Percentiles rank a stretch among this genome's conserved stretches.
phyloP scores from a whole-genome alignment of 2,888 invertebrate species.

The Trachelus stipa region DNA sequence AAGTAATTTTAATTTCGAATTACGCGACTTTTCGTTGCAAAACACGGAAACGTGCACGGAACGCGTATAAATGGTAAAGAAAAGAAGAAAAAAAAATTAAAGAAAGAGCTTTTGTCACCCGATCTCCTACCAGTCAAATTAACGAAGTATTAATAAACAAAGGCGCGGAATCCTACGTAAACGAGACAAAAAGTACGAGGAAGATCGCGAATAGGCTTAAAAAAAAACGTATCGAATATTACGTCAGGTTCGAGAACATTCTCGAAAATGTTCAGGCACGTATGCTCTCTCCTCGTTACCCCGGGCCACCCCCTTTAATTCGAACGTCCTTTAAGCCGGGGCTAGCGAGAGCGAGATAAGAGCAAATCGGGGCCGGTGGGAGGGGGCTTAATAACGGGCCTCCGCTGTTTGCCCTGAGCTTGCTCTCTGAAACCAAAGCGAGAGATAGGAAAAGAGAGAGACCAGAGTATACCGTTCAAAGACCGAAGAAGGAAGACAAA shows the following conservation, averaged over 20 bases:
- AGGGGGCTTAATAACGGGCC: background rate
- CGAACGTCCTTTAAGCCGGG: background rate
- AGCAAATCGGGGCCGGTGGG: background rate
- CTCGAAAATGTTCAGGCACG: background rate
- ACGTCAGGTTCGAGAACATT: background rate
- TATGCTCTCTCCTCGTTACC: background rate
- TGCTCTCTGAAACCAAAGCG: background rate
- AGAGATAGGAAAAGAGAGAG: conserved; percentile 18
- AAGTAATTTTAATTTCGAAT: background rate
- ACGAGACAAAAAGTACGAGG: no score
- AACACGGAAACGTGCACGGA: background rate
- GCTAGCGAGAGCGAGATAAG: background rate
- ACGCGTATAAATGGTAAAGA: background rate
- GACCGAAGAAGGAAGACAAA: background rate
- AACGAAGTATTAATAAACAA: background rate
- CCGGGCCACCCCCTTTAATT: background rate
- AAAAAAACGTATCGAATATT: background rate
- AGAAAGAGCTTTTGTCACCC: background rate
- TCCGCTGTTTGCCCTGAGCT: background rate
- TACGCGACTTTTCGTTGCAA: background rate
- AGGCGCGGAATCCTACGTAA: background rate
- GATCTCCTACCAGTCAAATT: background rate
- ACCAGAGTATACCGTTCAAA: background rate
- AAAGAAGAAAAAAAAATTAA: no score
- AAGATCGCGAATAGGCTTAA: background rate